Conservation (phyloP, 2,113 vertebrate genomes). For the Saguinus midas region DNA sequence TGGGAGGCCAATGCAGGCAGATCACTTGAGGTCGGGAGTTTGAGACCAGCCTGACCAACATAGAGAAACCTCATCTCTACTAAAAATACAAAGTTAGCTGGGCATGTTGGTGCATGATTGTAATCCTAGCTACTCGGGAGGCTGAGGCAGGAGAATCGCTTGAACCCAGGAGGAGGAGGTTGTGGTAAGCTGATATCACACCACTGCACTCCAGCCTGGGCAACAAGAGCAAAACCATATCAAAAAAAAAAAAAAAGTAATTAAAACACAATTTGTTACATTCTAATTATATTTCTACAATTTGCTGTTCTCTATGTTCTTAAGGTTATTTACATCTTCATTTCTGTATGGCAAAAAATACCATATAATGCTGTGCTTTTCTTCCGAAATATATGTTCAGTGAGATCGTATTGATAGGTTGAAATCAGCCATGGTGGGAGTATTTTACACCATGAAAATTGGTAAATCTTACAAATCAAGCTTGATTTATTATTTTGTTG, state of each 20-base stretch:
- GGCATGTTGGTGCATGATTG: too few relatives aligned
- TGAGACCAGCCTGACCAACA: too few relatives aligned
- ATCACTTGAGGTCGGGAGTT: too few relatives aligned
- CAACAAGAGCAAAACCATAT: too few relatives aligned
- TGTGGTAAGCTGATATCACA: too few relatives aligned
- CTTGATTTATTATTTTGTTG: neutral
- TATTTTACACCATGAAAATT: neutral
- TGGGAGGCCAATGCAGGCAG: too few relatives aligned
- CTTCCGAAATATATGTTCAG: neutral
- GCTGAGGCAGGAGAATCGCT: too few relatives aligned
- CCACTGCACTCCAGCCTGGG: too few relatives aligned
- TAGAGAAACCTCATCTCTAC: too few relatives aligned
- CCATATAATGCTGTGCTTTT: neutral
- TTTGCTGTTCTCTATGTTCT: neutral
- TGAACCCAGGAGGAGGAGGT: too few relatives aligned
- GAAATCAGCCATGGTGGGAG: neutral
- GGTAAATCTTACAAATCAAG: neutral
- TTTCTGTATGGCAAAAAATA: neutral
- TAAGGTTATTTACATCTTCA: neutral
- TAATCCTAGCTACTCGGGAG: too few relatives aligned
- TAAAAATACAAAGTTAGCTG: too few relatives aligned
- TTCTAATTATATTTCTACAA: neutral
- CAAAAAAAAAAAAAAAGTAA: neutral
- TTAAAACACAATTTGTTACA: constrained; percentile 5
- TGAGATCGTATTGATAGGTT: neutral